Evolutionary conservation across 2,797 vertebrate species (phyloP).

Genomic region (Neosalanx taihuensis): DNA sequence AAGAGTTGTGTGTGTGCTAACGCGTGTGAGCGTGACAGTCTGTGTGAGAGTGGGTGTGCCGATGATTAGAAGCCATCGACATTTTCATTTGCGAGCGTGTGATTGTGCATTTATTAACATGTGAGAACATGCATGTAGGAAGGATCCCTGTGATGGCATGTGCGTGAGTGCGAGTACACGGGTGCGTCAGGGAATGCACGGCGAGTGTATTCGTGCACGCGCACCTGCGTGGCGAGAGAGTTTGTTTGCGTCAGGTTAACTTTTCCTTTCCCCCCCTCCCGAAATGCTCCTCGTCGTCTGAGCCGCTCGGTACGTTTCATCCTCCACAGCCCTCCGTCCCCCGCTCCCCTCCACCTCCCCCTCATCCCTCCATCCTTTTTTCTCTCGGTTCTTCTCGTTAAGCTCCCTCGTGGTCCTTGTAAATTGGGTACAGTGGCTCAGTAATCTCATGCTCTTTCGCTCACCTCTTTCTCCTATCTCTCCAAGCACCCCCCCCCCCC

Average conservation of each 20-base stretch:
- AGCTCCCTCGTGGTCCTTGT: not conserved
- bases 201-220: not conserved
- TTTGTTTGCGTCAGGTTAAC: not conserved
- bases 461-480: not conserved
- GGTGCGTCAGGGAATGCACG: too few species aligned
- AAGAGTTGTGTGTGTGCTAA: not conserved
- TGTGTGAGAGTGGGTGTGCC: too few species aligned
- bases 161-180: not conserved
- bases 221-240: not conserved
- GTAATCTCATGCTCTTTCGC: not conserved
- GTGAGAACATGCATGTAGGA: too few species aligned
- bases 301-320: not conserved
- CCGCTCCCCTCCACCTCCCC: not conserved
- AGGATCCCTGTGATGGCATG: too few species aligned
- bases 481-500: too few species aligned
- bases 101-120: too few species aligned
- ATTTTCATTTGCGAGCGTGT: too few species aligned
- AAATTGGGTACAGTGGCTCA: not conserved
- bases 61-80: too few species aligned
- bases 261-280: not conserved
- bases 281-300: not conserved
- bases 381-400: slow-evolving; percentile 33
- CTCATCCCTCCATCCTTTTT: not conserved
- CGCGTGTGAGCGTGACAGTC: too few species aligned
- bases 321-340: slow-evolving; percentile 35